Conservation (phyloP, 2,113 vertebrate species). For the Sitta europaea region DNA sequence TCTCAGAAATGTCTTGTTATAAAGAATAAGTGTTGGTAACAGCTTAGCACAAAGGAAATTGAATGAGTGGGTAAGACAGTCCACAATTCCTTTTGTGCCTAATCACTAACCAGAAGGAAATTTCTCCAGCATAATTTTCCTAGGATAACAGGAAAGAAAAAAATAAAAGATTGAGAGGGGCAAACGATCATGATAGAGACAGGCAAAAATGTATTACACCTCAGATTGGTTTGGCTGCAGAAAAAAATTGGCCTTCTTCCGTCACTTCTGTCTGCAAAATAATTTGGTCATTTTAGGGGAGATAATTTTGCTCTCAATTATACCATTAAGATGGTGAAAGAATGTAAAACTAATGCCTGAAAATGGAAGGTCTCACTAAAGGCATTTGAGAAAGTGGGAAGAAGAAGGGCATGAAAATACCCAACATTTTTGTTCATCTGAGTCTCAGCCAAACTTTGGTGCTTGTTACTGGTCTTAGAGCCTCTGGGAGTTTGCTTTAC, state of each 20-base stretch:
- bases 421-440: constrained; percentile 51
- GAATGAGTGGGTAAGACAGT: neutral
- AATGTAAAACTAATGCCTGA: constrained; percentile 64
- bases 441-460: constrained; percentile 49
- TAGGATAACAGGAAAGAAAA: too few relatives aligned
- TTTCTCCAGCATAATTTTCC: constrained; percentile 62
- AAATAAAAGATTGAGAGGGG: constrained; percentile 35
- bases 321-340: constrained; percentile 13
- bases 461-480: constrained; percentile 34
- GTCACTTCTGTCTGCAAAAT: constrained; percentile 18
- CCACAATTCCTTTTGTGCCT: constrained; percentile 35
- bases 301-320: constrained; percentile 68
- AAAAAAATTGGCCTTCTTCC: neutral
- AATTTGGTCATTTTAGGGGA: constrained; percentile 28
- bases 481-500: constrained; percentile 60
- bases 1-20: neutral
- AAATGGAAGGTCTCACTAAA: constrained; percentile 59
- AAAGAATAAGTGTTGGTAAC: neutral
- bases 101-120: constrained; percentile 63
- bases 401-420: constrained; percentile 47
- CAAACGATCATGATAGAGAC: neutral
- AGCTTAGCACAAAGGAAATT: neutral
- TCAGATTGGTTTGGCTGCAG: neutral
- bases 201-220: neutral
- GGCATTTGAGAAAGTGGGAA: constrained; percentile 40